Evolutionary conservation across 2,797 vertebrate species (phyloP).

Genomic region (Danio albolineatus): DNA sequence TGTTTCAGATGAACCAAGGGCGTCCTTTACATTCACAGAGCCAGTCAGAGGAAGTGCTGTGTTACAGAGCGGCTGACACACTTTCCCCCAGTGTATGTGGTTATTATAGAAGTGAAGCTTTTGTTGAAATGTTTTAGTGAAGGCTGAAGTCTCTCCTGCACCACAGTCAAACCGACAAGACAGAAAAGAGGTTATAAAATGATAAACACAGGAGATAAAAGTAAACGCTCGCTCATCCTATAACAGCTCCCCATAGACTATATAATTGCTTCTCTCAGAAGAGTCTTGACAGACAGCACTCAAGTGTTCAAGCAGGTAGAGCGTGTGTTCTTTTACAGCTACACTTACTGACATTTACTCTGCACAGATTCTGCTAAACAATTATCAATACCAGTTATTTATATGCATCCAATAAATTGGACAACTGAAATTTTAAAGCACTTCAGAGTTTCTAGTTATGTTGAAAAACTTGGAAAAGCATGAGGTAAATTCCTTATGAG

Average conservation of each 20-base stretch:
- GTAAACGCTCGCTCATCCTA: constrained; percentile 36
- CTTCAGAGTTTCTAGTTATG: too few species aligned
- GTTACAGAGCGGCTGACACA: neutral
- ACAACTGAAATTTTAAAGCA: too few species aligned
- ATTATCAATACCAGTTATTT: neutral
- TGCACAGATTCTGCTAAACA: neutral
- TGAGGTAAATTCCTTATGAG: too few species aligned
- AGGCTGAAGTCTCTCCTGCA: neutral
- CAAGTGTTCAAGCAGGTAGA: neutral
- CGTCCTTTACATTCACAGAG: neutral
- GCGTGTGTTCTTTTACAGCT: neutral
- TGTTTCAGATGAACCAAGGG: neutral
- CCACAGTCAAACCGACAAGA: neutral
- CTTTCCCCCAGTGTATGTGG: neutral
- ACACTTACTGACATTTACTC: neutral
- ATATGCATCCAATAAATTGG: too few species aligned
- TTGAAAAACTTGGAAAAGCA: too few species aligned
- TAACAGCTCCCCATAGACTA: constrained; percentile 36
- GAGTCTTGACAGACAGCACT: neutral
- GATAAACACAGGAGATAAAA: constrained; percentile 43
- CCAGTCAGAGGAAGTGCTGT: neutral
- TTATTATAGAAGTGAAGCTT: neutral
- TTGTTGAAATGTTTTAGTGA: constrained; percentile 1
- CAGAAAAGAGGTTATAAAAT: constrained; percentile 36
- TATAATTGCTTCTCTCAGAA: constrained; percentile 29